Evolutionary conservation across 2,113 vertebrate genomes (phyloP), one percentile per base, ranked within the genome.

Genomic region (Fregata magnificens): DNA sequence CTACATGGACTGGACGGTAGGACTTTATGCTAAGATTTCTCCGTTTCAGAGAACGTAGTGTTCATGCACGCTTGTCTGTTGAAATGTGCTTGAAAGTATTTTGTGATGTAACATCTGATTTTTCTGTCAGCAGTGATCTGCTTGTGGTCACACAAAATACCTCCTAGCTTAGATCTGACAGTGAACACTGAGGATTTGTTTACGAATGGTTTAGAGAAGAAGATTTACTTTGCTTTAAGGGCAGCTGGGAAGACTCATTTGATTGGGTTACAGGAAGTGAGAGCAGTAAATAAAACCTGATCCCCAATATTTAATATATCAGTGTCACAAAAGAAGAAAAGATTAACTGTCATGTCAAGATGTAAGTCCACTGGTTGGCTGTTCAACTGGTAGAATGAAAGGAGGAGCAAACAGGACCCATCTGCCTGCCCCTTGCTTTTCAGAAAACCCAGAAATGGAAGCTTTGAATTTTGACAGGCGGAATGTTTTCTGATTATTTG

Each of bases 131-230:
- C 73, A 80, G 40, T 82, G 66, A 90, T 93, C 80, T 93, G 28
- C 52, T 79, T 62, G 32, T 86, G 65, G 65, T 77, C 78, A 86
- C 50, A 88, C 77, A 86, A 95, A 97, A 92, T 86, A 93, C 63
- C 95, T 94, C 87, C 78, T 82, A 56, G 89, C 87, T 90, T 62
- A 89, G 69, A 61, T 86, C 72, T 94, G 90, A 96, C 91, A 96
- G 74, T 40, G 79, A 95, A 88, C 16, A 70, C 42, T 61, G 58
- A 95, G 69, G 36, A 92, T 95, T 95, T 97, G 55, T 95, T 95
- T 92, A 55, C 1, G 0, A 89, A 85, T 42, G 78, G 82, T 66
- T 94, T 90, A 92, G 56, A 91, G 74, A 87, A 89, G 88, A 81
- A 92, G 87, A 94, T 88, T 93, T 81, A 72, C 66, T 91, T 87